Evolutionary conservation across 2,888 invertebrate species (phyloP), one percentile per base, ranked within the genome.

Genomic region (Heliconius ismenius): DNA sequence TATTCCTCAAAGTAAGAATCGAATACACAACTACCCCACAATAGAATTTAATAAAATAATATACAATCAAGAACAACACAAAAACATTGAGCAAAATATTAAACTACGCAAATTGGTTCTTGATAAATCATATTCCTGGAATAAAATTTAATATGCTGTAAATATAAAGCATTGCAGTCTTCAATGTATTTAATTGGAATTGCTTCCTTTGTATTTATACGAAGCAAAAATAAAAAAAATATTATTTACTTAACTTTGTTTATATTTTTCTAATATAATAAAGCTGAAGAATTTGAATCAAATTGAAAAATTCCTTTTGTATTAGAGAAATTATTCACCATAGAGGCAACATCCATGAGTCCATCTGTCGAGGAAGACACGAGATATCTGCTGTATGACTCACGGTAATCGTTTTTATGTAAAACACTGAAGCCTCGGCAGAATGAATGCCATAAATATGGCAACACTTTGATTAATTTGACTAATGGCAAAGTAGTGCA

Each of bases 181-280:
- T 60, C 24, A 60, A 24, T 60, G 54, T 54, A 60, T n/a, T 60
- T 60, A 60, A 60, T 60, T 60, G 60, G n/a, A 60, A 60, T 60
- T 24, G 60, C 60, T 60, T 24, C 60, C n/a, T 24, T 60, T 21
- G 13, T 24, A 24, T 26, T 62, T 62, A 62, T 62, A 62, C n/a
- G 4, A 24, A 62, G 24, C 24, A 58, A 10, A 49, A 49, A 18
- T 49, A 43, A 49, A 49, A n/a, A 49, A 49, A 18, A 7, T 49
- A 49, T 49, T 49, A 49, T 49, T 9, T 54, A 21, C 9, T 54
- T 58, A 54, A 54, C 54, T 54, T 18, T 54, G 21, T 54, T 49
- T 49, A 6, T 54, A 54, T 21, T 54, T n/a, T 54, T 18, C 18
- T 54, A 49, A 21, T 49, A 2, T 49, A 43, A 43, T 43, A 43